Evolutionary conservation across 2,113 vertebrate species (phyloP), one percentile per base, ranked within the genome.

Genomic region (Hystrix brachyura): DNA sequence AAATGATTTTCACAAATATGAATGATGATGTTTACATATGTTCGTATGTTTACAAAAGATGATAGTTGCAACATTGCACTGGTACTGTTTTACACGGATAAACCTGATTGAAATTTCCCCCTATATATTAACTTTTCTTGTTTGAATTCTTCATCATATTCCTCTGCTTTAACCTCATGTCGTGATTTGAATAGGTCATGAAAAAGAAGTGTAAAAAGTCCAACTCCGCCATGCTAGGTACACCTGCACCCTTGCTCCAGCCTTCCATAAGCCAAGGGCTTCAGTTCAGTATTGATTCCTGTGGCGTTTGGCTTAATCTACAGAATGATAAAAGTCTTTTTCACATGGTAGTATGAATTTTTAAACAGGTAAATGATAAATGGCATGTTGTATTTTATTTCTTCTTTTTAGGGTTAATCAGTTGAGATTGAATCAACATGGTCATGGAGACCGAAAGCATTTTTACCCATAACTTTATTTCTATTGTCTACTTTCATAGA

Each of bases 141-240:
- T 74, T 96, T 81, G 14, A 92, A 88, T 87, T 95, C 46, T 62
- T 91, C 21, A 74, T 93, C 9, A 17, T 72, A 65, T 80, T 93
- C 13, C 10, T 91, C 19, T 80, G 25, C 27, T 95, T 94, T 83
- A 79, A 86, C 2, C 13, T 96, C 57, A 80, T 55, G 64, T 27
- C 25, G 23, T 85, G 48, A 62, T 71, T 87, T 91, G 29, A 95
- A 18, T 85, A 88, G 87, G 9, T 82, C 55, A 34, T 59, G 2
- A 46, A 91, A 91, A 94, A 71, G 10, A 78, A 60, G 67, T 71
- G 32, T 17, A n/a, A 90, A 91, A 60, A 67, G 23, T 6, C 27
- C 79, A 87, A 25, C 7, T 2, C 5, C 55, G 11, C 10, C 55
- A 53, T 85, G 4, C 21, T 91, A 51, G 13, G 14, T 29, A 29